Percentiles rank a stretch among this genome's conserved stretches.
Evolutionary conservation across 23 tunicate species (phyloP).

Genomic region (Corella eumyota): DNA sequence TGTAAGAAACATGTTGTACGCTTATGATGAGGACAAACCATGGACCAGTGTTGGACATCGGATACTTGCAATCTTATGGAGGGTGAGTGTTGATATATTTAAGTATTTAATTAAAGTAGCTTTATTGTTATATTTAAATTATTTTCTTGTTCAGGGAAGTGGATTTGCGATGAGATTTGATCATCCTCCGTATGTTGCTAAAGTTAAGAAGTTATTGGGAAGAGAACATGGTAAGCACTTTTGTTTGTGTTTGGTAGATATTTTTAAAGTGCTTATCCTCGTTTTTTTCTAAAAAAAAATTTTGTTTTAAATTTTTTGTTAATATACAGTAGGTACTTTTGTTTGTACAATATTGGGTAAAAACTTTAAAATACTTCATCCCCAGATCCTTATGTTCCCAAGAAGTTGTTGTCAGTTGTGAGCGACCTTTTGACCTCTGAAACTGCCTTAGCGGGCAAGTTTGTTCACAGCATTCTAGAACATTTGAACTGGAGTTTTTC

Average conservation of each 20-base stretch:
- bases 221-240: slow-evolving; percentile 65
- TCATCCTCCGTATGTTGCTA: slow-evolving; percentile 84
- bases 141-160: slow-evolving; percentile 52
- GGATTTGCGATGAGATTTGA: slow-evolving; percentile 92
- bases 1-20: slow-evolving; percentile 79
- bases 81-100: slow-evolving; percentile 32
- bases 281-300: too few species aligned
- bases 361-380: not conserved
- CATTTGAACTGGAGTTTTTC: slow-evolving; percentile 96
- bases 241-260: not conserved
- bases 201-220: slow-evolving; percentile 69
- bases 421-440: slow-evolving; percentile 45
- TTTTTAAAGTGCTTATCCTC: not conserved
- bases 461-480: slow-evolving; percentile 83
- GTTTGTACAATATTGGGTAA: not conserved
- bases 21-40: slow-evolving; percentile 94
- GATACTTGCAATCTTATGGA: slow-evolving; percentile 82
- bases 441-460: slow-evolving; percentile 38
- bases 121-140: not conserved
- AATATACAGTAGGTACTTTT: too few species aligned
- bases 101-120: not conserved
- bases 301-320: too few species aligned
- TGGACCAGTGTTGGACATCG: slow-evolving; percentile 96
- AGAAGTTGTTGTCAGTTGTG: slow-evolving; percentile 30
- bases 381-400: slow-evolving; percentile 79